Base-by-base conservation (phyloP, 2,797 vertebrate species). In the Platalea minor region DNA sequence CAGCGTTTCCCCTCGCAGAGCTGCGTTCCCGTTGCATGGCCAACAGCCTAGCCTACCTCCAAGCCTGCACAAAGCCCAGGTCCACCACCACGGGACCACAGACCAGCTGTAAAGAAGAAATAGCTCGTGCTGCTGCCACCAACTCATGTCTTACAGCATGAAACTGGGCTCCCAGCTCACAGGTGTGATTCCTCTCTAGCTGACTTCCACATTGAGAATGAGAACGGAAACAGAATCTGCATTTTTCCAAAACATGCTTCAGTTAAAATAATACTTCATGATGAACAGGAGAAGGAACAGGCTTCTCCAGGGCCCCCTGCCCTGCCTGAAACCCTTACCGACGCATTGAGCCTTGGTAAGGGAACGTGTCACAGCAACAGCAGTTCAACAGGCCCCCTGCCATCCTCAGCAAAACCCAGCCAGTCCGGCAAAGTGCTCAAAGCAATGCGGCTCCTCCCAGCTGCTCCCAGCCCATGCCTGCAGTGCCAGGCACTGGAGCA, bases 11-110 rank as follows among this genome's bases (percentile, higher is more conserved):
- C 35, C 19, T 31, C 1, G 2, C 4, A 2, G 33, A 67, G 53
- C 45, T 11, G 0, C 7, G 1, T 8, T 20, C n/a, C 48, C 6
- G 0, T 25, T 3, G 1, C 50, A 16, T 10, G 31, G 13, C 31
- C 1, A 2, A 11, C 13, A 24, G 28, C 59, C 28, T 17, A 31
- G 10, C 39, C 35, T 43, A 20, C 46, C 41, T 41, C 57, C 50
- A 21, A 41, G 17, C n/a, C 43, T 8, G 31, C 45, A 29, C 39
- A 26, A n/a, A 54, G 29, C 19, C 33, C 43, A 13, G 25, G 13
- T 12, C 24, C 2, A 3, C 12, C 3, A 1, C 67, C 57, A 10
- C 3, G 0, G 45, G 43, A 56, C 73, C 13, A 5, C 70, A 39
- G 57, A 35, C 31, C 37, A 31, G 56, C n/a, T 59, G 48, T 24